Evolutionary conservation across 2,113 vertebrate genomes (phyloP), one percentile per base, ranked within the genome.

Genomic region (Sakesphorus luctuosus): DNA sequence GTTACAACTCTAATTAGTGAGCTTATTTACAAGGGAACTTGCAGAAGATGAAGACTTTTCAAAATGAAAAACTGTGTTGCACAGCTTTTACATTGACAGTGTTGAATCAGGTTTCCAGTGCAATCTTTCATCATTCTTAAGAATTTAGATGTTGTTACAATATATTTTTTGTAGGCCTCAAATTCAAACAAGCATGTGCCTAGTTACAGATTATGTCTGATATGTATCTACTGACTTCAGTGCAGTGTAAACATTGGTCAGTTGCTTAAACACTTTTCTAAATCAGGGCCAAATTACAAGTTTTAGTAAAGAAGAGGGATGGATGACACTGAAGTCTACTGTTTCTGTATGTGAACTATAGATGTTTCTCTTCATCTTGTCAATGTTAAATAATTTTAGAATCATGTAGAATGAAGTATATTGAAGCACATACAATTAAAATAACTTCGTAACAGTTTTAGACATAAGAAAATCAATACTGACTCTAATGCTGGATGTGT

Each of bases 401-500:
- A 18, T 59, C 28, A 26, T 84, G 18, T 3, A 56, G 61, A 82
- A 49, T 59, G 25, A 79, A 56, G 13, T 79, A 35, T 85, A 73
- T 35, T 58, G 81, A 97, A 95, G 96, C 91, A 96, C 93, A 93
- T 79, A 82, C 9, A 81, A 55, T 79, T 90, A 67, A 77, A 92
- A 69, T 69, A 3, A 71, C 31, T 62, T 85, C 47, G 88, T 89
- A 63, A 63, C 50, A 8, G 43, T 95, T 95, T 85, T 90, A 93
- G 65, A 59, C 49, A 9, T 72, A 67, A 10, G 47, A 76, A 92
- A 71, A 82, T 84, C 35, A 82, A 18, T 92, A 49, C 58, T 47
- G 59, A 84, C 43, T 96, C 55, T 73, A 84, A 94, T 95, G 96
- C 91, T 96, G 93, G 94, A 96, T 96, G 35, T 72, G 62, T 88